phyloP scores from a whole-genome alignment of 2,888 invertebrate species.

The Leptura quadrifasciata region DNA sequence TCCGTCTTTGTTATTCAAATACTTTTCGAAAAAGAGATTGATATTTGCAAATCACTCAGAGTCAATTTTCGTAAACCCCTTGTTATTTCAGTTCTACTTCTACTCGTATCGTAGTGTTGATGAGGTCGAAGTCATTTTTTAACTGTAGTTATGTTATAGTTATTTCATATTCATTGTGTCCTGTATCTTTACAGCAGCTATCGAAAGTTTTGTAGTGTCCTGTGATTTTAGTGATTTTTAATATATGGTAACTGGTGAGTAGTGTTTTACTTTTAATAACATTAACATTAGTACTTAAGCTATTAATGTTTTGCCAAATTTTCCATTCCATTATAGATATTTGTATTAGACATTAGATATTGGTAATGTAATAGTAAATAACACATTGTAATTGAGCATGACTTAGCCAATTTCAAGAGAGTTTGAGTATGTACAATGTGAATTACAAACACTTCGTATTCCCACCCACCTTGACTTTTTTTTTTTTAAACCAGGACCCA shows the following conservation, averaged over 20 bases:
- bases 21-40: too few species aligned
- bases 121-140: neutral
- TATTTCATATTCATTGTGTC: neutral
- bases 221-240: constrained; percentile 12
- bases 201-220: constrained; percentile 12
- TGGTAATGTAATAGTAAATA: neutral
- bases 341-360: neutral
- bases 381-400: neutral
- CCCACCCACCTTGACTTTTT: too few species aligned
- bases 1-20: too few species aligned
- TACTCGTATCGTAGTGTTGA: neutral
- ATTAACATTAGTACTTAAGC: neutral
- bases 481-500: too few species aligned
- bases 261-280: neutral
- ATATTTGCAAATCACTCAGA: too few species aligned
- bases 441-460: neutral
- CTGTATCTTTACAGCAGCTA: neutral
- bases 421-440: neutral
- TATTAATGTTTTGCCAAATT: neutral
- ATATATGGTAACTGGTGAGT: neutral
- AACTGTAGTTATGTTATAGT: neutral
- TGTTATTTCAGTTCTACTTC: neutral
- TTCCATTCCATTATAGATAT: neutral
- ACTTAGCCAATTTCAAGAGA: neutral
- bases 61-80: too few species aligned